Base-by-base conservation (phyloP, 2,113 vertebrate genomes). In the Dicentrarchus labrax region DNA sequence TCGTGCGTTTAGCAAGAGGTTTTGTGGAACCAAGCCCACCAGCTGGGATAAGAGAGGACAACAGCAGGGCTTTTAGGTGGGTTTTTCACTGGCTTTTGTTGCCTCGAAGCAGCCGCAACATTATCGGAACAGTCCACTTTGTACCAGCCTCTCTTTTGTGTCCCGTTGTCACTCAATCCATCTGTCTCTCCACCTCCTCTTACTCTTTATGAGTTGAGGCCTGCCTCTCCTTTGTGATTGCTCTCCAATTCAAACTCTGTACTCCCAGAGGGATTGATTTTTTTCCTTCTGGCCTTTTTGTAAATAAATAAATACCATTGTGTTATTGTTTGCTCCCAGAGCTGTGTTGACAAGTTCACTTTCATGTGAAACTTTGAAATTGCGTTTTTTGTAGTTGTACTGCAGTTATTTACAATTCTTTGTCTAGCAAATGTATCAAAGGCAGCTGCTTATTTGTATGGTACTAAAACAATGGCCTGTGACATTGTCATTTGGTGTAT, bases 111-210 rank as follows among this genome's bases (percentile, higher is more conserved):
- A 80, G 76, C 83, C 77, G 39, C 71, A 75, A 76, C 86, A 91
- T 93, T 88, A 91, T 89, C 78, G 66, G 83, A 91, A 86, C 66
- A 72, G 87, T 94, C 85, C 83, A 89, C 90, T 91, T 92, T 90
- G 80, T 72, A 76, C 54, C 68, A 75, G 83, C 74, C 41, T 80
- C 77, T 76, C 76, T 84, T 91, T 93, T 92, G 82, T 91, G 82
- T 89, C 70, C 86, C 15, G 74, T 83, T 89, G 90, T 89, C 87
- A 79, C 70, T 86, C 88, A 80, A 71, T 92, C 78, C 51, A 54
- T 86, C 76, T 70, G 72, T 83, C 84, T 73, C 80, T 60, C 75
- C 53, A 50, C 83, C 56, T 76, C 75, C 53, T 72, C 69, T 66
- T 71, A 85, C 61, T 81, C 56, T 91, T 78, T 81, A 75, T 79